Conservation (phyloP, 2,888 invertebrate genomes). For the Hypomecis atomaria region DNA sequence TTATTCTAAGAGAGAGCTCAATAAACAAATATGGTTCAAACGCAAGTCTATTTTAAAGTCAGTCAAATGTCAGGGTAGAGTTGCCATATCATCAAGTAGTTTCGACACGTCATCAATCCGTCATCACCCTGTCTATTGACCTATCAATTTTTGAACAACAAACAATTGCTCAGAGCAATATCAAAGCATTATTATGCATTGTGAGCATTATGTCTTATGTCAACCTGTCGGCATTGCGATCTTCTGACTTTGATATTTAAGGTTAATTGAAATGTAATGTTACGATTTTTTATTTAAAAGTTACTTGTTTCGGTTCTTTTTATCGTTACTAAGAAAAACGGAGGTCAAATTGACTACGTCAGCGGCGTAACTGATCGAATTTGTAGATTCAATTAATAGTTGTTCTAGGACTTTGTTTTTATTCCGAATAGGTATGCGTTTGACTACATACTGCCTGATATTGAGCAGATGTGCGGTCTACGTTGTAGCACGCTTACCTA, state of each 20-base stretch:
- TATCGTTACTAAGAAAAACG: background rate
- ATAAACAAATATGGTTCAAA: no score
- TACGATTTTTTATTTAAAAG: background rate
- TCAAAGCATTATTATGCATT: background rate
- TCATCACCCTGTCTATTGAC: slow-evolving; percentile 4
- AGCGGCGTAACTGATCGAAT: background rate
- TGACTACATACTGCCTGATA: no score
- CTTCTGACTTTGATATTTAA: slow-evolving; percentile 4
- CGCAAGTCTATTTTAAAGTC: no score
- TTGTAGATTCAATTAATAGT: no score
- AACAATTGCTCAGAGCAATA: background rate
- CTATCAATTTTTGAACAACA: background rate
- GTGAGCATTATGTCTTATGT: background rate
- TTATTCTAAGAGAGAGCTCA: no score
- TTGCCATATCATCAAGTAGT: slow-evolving; percentile 2
- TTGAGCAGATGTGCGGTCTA: no score
- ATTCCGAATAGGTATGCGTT: no score
- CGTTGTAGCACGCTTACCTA: no score
- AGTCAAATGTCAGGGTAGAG: background rate
- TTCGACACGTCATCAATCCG: slow-evolving; percentile 8
- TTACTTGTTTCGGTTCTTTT: background rate
- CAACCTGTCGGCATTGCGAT: background rate
- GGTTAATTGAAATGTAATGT: background rate
- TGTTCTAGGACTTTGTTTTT: no score
- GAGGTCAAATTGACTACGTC: background rate